These are phyloP conservation scores for Sardina pilchardus DNA, from an alignment of 2,113 vertebrate species.

Conservation along the genomic window DNA sequence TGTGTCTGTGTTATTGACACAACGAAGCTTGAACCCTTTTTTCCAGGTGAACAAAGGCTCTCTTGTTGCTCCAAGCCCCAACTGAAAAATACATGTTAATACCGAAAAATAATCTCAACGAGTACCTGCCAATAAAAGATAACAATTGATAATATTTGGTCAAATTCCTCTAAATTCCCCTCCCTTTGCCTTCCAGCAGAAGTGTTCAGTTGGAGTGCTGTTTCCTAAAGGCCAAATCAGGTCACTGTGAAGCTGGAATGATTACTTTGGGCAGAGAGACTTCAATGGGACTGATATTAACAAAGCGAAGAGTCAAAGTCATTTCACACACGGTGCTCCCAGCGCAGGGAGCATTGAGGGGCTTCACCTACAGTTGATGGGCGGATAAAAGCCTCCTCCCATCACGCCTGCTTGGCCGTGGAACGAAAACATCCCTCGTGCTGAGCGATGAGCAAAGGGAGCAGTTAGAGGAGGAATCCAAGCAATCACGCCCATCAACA, in stretches of 20 bases:
- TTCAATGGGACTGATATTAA: background rate
- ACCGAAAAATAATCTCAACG: background rate
- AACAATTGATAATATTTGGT: conserved; percentile 3
- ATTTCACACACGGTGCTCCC: background rate
- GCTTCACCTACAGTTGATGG: background rate
- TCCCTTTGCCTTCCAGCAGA: background rate
- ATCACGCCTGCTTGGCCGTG: background rate
- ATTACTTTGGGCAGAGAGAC: background rate
- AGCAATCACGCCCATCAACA: background rate
- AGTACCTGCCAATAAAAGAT: background rate
- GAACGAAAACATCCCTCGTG: background rate
- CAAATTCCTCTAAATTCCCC: background rate
- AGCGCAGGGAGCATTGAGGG: background rate
- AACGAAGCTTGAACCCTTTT: background rate
- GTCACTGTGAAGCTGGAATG: background rate
- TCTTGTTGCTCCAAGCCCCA: background rate
- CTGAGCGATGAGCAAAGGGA: background rate
- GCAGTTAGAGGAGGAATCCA: background rate
- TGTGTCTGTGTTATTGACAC: background rate
- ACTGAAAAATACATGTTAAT: background rate
- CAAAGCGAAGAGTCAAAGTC: background rate
- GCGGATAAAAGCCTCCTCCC: background rate
- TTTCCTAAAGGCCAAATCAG: background rate
- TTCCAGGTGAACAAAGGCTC: background rate
- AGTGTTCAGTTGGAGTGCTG: background rate